A percentile compares a stretch with the other conserved stretches of the same genome.
phyloP scores from a whole-genome alignment of 2,113 vertebrate genomes.

The Cichladusa arquata region DNA sequence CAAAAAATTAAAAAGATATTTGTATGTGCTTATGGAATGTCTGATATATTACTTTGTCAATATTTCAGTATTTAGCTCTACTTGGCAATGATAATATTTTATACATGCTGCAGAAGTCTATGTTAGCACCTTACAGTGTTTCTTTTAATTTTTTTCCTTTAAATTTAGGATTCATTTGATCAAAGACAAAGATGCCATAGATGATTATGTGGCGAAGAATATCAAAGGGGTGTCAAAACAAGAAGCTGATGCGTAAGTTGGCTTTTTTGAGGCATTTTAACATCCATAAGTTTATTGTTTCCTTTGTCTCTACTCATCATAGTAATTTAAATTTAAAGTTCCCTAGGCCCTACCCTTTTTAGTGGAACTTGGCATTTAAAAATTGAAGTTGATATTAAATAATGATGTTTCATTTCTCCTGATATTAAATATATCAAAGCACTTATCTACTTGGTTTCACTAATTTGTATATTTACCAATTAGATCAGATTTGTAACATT shows the following conservation, averaged over 20 bases:
- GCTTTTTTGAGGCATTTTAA: conserved; percentile 68
- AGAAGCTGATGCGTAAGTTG: conserved; percentile 80
- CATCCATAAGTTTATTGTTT: conserved; percentile 73
- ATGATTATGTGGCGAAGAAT: conserved; percentile 76
- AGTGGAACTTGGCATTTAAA: conserved; percentile 73
- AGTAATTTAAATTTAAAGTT: conserved; percentile 74
- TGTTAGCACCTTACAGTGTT: conserved; percentile 48
- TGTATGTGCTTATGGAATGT: conserved; percentile 44
- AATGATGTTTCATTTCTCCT: conserved; percentile 72
- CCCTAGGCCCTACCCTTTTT: conserved; percentile 63
- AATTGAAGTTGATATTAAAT: conserved; percentile 78
- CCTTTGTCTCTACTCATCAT: conserved; percentile 72
- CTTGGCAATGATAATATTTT: conserved; percentile 39
- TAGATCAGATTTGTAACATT: conserved; percentile 39
- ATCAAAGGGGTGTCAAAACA: conserved; percentile 82
- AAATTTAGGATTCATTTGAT: conserved; percentile 79
- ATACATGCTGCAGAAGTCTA: conserved; percentile 56
- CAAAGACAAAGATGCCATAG: conserved; percentile 79
- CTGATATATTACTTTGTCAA: conserved; percentile 21
- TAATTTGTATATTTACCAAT: conserved; percentile 71
- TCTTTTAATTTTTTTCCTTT: conserved; percentile 71
- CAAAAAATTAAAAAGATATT: conserved; percentile 7
- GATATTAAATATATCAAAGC: conserved; percentile 71
- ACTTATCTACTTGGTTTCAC: conserved; percentile 58
- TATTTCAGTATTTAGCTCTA: conserved; percentile 60